Conservation (phyloP, 2,797 vertebrate species). For the Mus spretus region DNA sequence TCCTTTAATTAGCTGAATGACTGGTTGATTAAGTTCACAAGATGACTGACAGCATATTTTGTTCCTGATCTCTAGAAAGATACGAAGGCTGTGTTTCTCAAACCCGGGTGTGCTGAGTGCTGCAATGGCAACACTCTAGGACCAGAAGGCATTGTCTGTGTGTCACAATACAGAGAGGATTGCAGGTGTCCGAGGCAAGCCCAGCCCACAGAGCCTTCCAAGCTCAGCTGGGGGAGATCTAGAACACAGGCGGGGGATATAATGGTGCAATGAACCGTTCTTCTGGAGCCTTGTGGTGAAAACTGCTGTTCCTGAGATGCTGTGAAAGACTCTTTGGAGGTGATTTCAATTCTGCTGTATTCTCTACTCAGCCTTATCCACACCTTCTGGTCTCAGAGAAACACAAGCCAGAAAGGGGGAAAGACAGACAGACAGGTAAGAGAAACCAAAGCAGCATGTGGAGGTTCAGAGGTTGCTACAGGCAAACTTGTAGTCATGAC, state of each 20-base stretch:
- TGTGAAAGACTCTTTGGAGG: neutral
- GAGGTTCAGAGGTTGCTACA: neutral
- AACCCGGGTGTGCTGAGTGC: neutral
- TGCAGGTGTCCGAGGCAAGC: constrained; percentile 19
- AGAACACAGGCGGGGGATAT: constrained; percentile 4
- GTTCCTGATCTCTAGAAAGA: constrained; percentile 25
- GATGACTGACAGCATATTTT: neutral
- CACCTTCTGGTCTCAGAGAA: constrained; percentile 30
- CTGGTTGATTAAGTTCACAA: neutral
- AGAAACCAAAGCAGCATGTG: neutral
- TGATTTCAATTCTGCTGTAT: neutral
- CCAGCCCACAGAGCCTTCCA: constrained; percentile 40
- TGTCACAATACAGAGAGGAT: constrained; percentile 58
- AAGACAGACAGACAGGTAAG: constrained; percentile 65
- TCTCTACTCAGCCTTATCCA: neutral
- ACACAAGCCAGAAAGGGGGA: neutral
- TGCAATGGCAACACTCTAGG: neutral
- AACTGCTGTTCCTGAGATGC: neutral
- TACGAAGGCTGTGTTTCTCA: constrained; percentile 52
- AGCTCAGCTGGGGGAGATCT: neutral
- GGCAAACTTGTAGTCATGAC: neutral
- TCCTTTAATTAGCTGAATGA: neutral
- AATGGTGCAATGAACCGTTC: neutral
- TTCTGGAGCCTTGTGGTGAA: neutral
- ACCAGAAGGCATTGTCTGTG: neutral